phyloP scores from a whole-genome alignment of 2,797 vertebrate genomes.

The Megaceryle alcyon region DNA sequence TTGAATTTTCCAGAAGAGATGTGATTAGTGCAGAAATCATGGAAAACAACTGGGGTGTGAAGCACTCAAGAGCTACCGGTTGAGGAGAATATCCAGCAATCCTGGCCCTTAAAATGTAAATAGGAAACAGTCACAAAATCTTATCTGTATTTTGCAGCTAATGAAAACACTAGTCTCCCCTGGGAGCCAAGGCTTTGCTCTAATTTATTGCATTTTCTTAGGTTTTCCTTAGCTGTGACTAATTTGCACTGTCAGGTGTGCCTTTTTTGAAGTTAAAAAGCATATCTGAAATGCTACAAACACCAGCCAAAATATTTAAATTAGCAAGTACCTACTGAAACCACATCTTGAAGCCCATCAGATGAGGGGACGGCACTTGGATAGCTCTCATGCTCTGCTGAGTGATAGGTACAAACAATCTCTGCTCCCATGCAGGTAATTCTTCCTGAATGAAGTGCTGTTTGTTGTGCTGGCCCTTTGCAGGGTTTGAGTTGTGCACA shows the following conservation, averaged over 20 bases:
- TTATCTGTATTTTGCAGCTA: constrained; percentile 59
- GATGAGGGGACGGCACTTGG: not conserved
- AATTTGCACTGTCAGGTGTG: constrained; percentile 26
- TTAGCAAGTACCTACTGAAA: not conserved
- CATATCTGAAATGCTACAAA: not conserved
- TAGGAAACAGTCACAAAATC: constrained; percentile 32
- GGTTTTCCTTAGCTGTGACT: constrained; percentile 32
- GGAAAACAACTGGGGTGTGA: not conserved
- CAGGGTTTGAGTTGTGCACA: not conserved
- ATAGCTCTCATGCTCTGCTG: not conserved
- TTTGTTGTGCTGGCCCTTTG: not conserved
- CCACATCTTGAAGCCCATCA: not conserved
- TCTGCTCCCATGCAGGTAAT: not conserved
- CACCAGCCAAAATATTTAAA: constrained; percentile 1
- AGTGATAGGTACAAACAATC: not conserved
- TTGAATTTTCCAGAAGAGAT: not conserved
- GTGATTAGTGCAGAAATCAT: not conserved
- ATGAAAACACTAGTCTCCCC: constrained; percentile 23
- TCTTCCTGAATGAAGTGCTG: not conserved
- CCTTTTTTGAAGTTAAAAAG: constrained; percentile 29
- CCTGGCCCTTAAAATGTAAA: constrained; percentile 24
- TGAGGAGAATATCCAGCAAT: constrained; percentile 10
- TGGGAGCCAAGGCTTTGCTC: constrained; percentile 39
- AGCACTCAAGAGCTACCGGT: not conserved
- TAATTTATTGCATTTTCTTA: constrained; percentile 42